Conservation (phyloP, 2,113 vertebrate genomes). For the Chaetorhynchus papuensis region DNA sequence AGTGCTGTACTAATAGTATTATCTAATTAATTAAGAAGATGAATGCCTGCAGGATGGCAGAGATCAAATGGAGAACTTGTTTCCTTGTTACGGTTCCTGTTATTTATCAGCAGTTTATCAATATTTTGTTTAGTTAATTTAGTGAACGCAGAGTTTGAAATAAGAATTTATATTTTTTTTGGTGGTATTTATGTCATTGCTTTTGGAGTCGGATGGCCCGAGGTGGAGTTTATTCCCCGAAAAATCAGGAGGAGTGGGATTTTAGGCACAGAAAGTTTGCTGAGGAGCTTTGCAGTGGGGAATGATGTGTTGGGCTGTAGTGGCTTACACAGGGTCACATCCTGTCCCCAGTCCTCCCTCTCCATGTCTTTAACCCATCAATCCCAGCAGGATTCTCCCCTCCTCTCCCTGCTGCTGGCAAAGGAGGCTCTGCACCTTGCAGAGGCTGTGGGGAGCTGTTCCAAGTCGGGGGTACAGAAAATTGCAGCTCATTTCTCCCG, state of each 20-base stretch:
- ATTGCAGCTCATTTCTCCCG: not conserved
- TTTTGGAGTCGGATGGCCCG: not conserved
- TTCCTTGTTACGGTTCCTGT: not conserved
- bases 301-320: not conserved
- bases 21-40: not conserved
- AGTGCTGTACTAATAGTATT: not conserved
- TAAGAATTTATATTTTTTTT: not conserved
- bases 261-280: not conserved
- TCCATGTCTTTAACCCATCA: accelerated
- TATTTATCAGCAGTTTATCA: not conserved
- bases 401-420: not conserved
- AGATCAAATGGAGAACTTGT: not conserved
- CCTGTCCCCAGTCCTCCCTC: not conserved
- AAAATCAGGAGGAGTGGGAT: not conserved
- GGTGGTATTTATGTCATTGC: not conserved
- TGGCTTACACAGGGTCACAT: accelerated
- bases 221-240: not conserved
- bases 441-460: not conserved
- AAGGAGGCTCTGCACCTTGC: not conserved
- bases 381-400: not conserved
- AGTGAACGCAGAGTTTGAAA: not conserved
- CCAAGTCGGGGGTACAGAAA: not conserved
- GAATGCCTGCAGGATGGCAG: not conserved
- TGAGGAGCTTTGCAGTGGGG: not conserved
- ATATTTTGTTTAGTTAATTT: not conserved